Evolutionary conservation across 2,113 vertebrate genomes (phyloP).

Genomic region (Tonatia bakeri): DNA sequence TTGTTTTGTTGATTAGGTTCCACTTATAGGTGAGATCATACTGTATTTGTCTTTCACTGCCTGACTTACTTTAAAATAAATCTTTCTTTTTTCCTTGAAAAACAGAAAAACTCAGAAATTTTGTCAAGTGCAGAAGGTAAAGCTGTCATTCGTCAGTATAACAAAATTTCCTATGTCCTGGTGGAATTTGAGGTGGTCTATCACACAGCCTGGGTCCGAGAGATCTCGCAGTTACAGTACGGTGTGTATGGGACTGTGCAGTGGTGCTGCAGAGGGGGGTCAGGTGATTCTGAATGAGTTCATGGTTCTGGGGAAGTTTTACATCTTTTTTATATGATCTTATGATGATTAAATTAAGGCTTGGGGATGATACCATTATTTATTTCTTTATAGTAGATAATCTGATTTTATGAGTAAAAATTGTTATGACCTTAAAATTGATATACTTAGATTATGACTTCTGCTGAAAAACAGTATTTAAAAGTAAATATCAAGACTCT

Average conservation of each 20-base stretch:
- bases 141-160: slow-evolving; percentile 84
- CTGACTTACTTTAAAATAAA: neutral
- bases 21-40: too few relatives aligned
- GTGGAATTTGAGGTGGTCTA: slow-evolving; percentile 84
- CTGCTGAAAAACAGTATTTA: neutral
- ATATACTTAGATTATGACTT: neutral
- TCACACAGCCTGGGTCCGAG: slow-evolving; percentile 83
- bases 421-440: neutral
- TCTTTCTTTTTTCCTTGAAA: neutral
- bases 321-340: neutral
- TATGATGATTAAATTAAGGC: neutral
- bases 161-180: slow-evolving; percentile 82
- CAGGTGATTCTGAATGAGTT: neutral
- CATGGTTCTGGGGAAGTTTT: neutral
- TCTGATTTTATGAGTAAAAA: slow-evolving; percentile 13
- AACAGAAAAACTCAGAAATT: slow-evolving; percentile 85
- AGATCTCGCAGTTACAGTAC: slow-evolving; percentile 80
- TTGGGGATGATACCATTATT: neutral
- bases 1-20: too few relatives aligned
- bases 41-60: too few relatives aligned
- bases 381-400: neutral
- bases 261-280: neutral
- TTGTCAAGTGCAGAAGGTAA: slow-evolving; percentile 83
- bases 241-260: slow-evolving; percentile 70
- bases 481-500: neutral